Evolutionary conservation across 37 sponge, comb jelly and placozoan species (phyloP).

Genomic region (Dysidea cf. avara): DNA sequence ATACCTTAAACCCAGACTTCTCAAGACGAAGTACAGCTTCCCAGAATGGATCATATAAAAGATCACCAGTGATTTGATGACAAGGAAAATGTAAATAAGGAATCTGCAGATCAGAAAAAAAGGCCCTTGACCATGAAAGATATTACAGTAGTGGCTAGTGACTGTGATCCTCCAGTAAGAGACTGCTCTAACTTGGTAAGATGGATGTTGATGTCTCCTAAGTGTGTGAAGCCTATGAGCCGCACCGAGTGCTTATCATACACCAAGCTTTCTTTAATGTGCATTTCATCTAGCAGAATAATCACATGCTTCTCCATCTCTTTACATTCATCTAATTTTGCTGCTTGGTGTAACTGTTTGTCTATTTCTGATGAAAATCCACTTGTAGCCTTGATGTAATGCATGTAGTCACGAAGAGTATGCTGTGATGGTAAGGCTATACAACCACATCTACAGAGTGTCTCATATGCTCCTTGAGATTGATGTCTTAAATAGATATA

Average conservation of each 20-base stretch:
- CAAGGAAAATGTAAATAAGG: slow-evolving; percentile 35
- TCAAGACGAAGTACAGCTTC: slow-evolving; percentile 29
- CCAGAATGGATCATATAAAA: slow-evolving; percentile 43
- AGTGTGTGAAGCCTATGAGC: slow-evolving; percentile 25
- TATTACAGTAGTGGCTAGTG: slow-evolving; percentile 28
- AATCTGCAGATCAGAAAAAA: slow-evolving; percentile 24
- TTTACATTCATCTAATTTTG: slow-evolving; percentile 22
- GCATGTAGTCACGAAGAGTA: slow-evolving; percentile 48
- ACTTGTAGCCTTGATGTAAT: slow-evolving; percentile 17
- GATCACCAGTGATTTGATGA: slow-evolving; percentile 9
- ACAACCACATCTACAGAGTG: slow-evolving; percentile 12
- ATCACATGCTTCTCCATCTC: slow-evolving; percentile 30
- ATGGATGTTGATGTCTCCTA: slow-evolving; percentile 36
- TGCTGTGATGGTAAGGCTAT: slow-evolving; percentile 20
- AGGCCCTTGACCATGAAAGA: slow-evolving; percentile 32
- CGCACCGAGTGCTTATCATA: slow-evolving; percentile 44
- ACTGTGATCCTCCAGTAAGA: too few species aligned
- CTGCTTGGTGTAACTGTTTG: slow-evolving; percentile 20
- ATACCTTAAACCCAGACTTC: slow-evolving; percentile 24
- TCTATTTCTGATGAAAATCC: slow-evolving; percentile 45
- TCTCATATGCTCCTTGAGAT: slow-evolving; percentile 37
- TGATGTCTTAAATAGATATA: slow-evolving; percentile 36
- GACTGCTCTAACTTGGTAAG: slow-evolving; percentile 13
- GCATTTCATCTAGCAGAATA: slow-evolving; percentile 51
- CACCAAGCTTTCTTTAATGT: slow-evolving; percentile 50